Evolutionary conservation across 2,797 vertebrate species (phyloP), one percentile per base, ranked within the genome.

Genomic region (Xenentodon cancila): DNA sequence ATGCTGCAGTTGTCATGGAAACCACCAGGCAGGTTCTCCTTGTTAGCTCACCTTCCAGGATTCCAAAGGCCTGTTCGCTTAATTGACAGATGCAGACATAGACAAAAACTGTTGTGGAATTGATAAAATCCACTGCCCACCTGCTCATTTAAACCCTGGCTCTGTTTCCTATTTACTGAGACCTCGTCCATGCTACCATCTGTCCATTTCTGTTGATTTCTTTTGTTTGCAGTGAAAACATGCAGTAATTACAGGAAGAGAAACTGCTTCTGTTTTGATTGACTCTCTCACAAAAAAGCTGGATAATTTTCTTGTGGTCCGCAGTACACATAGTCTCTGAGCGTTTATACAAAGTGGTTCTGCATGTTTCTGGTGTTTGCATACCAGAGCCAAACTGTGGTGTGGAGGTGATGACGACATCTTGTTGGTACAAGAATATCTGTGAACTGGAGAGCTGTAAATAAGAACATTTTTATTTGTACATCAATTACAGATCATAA

Each of bases 1-100:
- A 72, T 67, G 60, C 56, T 64, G 37, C 18, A 12, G 87, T 90
- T 77, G 76, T 79, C 82, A 75, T 79, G 81, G 84, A 84, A 87
- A 90, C 89, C 88, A 85, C 80, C 81, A 59, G 59, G 59, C 20
- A 37, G 34, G 34, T 73, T 80, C 44, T 45, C 56, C 76, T 64
- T 22, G 17, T 74, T 81, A 27, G 13, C 70, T 83, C 72, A 77
- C 75, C 76, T 81, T 84, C 59, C 77, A 65, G 73, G 72, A 70
- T 66, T 65, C 7, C 30, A 76, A 56, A 4, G 15, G 46, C 76
- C 64, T 3, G 16, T 57, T 37, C 1, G 2, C 44, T 70, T 78
- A 84, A 85, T 78, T 84, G 77, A 84, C 80, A 77, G 80, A 70
- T 71, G 63, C 2, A 3, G 47, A 68, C 69, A 17, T 59, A 57